Evolutionary conservation across 2,797 vertebrate genomes (phyloP), one percentile per base, ranked within the genome.

Genomic region (Ctenopoma multispine): DNA sequence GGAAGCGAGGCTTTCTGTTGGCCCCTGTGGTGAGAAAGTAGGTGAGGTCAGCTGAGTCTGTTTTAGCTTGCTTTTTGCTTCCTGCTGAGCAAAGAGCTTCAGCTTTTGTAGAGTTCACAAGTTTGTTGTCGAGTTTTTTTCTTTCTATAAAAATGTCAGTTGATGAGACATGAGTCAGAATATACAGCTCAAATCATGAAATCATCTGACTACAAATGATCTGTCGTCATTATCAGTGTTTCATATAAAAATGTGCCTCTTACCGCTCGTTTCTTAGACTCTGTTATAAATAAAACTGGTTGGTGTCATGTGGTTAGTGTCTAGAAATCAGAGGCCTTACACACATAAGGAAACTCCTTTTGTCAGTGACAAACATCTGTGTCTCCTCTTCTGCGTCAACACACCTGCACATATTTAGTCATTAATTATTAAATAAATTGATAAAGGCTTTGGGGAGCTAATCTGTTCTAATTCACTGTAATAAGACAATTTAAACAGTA

Each of bases 11-110:
- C n/a, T 36, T 36, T 27, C 29, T 34, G 64, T 79, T 1, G 18
- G 62, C 67, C 70, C 63, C 74, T 77, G 76, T 34, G 72, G 80
- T 85, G 78, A 55, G 59, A 85, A 68, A 70, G 24, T 34, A 83
- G 50, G 46, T 49, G 73, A 79, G 83, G 81, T 81, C 71, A 67
- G 73, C 14, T 43, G 1, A 61, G 56, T 55, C 12, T 75, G 63
- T 54, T 69, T 76, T 68, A 44, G 44, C 49, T 72, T 56, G 31
- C 23, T 69, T 40, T 60, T 18, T 23, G 38, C 59, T 79, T 89
- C 81, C 84, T 89, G 81, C 84, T 85, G 83, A 75, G 77, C 48
- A 29, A 57, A 69, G 65, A 75, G 41, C 23, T 23, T 55, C 15
- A 13, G 71, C 63, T 79, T 82, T 75, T 76, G 78, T 74, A 61